Base-by-base conservation (phyloP, 1,140 invertebrate species). In the Trichonephila clavipes region DNA sequence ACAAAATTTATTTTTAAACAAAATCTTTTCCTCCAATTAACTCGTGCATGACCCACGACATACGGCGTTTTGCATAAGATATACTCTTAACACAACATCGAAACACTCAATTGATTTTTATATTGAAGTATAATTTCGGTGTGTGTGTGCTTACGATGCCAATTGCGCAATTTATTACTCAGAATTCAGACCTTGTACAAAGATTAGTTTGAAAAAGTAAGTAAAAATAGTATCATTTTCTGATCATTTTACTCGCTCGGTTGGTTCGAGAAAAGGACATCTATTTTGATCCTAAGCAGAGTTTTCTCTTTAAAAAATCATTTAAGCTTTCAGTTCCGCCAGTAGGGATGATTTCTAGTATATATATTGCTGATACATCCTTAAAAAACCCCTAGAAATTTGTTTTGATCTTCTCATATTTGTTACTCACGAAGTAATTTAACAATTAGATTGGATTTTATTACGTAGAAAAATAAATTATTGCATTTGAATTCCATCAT, bases 241-340 rank as follows among this genome's bases (percentile, higher is more conserved):
- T 69, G 66, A 69, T 69, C 66, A 69, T 69, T 69, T 69, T 69
- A 69, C 12, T 69, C 66, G 66, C n/a, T 69, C 10, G 66, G 66
- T 28, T 69, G 66, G n/a, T 24, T n/a, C 21, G 10, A 69, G 66
- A 24, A 69, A 24, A 69, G 66, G 66, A 69, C 66, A 69, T 24
- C 21, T 69, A 69, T 69, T 69, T 69, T 69, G 51, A 7, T 28
- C n/a, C 10, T 24, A 24, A 14, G 66, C 14, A 24, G 24, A 69
- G 66, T 24, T 69, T 69, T 24, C 66, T 69, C 66, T 24, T 24
- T 21, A 69, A 69, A 69, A 24, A 69, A 24, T 24, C n/a, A 24
- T 69, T 69, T 19, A 21, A 24, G 66, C 14, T 24, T 69, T 69
- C 24, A 69, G 66, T 69, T 69, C 24, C 66, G 66, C 66, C 24